A percentile compares a stretch with the other conserved stretches of the same genome.
Conservation (phyloP, 1,140 invertebrate species). For the Pantala flavescens region DNA sequence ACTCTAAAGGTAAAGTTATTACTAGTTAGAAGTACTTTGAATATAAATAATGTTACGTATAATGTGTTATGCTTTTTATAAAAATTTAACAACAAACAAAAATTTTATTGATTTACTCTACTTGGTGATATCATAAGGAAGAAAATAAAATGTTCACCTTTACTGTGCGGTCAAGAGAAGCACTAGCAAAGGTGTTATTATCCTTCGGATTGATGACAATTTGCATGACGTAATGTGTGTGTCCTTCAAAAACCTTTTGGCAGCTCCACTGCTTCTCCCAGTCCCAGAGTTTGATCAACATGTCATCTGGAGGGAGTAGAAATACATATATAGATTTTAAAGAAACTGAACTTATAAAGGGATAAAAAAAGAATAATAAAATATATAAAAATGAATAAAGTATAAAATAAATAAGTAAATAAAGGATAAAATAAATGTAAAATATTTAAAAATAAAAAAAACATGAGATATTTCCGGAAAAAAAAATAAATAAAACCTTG, state of each 20-base stretch:
- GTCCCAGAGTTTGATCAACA: slow-evolving; percentile 99
- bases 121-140: too few species aligned
- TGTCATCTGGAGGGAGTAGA: slow-evolving; percentile 77
- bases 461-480: too few species aligned
- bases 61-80: too few species aligned
- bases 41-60: too few species aligned
- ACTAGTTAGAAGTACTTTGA: too few species aligned
- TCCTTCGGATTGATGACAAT: slow-evolving; percentile 99
- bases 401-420: too few species aligned
- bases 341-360: slow-evolving; percentile 17
- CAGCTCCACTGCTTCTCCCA: slow-evolving; percentile 98
- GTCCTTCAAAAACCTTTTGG: slow-evolving; percentile 95
- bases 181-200: slow-evolving; percentile 99
- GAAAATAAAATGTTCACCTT: slow-evolving; percentile 51
- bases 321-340: slow-evolving; percentile 22
- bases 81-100: too few species aligned
- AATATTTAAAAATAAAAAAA: too few species aligned
- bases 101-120: too few species aligned
- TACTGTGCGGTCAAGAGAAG: slow-evolving; percentile 92
- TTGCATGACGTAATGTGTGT: slow-evolving; percentile 99
- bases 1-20: too few species aligned
- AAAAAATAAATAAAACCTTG: too few species aligned
- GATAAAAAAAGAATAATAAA: neutral
- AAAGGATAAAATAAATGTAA: too few species aligned
- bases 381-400: neutral